Evolutionary conservation across 1,140 invertebrate genomes (phyloP), one percentile per base, ranked within the genome.

Genomic region (Papilio xuthus): DNA sequence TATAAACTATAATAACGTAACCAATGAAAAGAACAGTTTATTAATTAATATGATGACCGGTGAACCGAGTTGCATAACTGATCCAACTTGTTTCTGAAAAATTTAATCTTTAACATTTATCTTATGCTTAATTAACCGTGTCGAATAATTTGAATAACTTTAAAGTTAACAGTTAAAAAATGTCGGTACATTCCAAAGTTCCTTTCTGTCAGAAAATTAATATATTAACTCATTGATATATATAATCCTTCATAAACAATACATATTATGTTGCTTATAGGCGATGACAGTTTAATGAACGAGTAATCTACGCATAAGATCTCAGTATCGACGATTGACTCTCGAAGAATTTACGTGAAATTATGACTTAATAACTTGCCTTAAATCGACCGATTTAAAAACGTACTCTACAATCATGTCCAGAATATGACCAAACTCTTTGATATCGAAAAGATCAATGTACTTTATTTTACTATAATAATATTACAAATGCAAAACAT

Each of bases 81-180:
- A 75, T 53, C 23, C 26, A 56, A 76, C 74, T 76, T 76, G 74
- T 76, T 76, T 76, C 32, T 63, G 56, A 76, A 76, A 76, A 73
- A 63, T 76, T 15, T 44, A 32, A 75, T 74, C 56, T 69, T 41
- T 20, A 53, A 76, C 73, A 56, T 77, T 79, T 81, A 79, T 78
- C 80, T 78, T 78, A 70, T 50, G 69, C 42, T 80, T 78, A 78
- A 80, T 80, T 80, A 80, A 78, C 60, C 76, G 70, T 78, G 77
- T 77, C 79, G 79, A 78, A 78, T 78, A 80, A 78, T 78, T 74
- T 71, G 67, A 79, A 75, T 75, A 79, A 53, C 42, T 44, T 32
- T 28, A 23, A 73, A 47, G 13, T 47, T 73, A 26, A 44, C 20
- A 50, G 44, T 73, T 72, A 26, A 44, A 32, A 73, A 73, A 73